Conservation (phyloP, 2,797 vertebrate genomes). For the Malacoraja senta region DNA sequence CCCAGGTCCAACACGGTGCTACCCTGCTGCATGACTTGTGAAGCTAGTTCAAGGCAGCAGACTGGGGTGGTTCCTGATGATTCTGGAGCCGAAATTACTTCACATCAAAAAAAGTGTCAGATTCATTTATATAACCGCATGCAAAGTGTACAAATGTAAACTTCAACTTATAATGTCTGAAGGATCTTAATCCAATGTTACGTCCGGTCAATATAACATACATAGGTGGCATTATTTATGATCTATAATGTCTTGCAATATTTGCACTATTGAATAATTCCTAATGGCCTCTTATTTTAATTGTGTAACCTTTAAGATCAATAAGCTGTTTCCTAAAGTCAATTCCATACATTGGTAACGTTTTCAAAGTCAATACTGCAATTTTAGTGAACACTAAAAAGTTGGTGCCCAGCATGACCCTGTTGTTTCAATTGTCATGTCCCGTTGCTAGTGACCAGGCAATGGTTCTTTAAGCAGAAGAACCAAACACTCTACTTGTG, state of each 20-base stretch:
- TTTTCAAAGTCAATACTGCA: not conserved
- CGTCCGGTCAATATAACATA: not conserved
- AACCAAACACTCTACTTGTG: not conserved
- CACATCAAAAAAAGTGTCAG: not conserved
- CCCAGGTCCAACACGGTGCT: too few species aligned
- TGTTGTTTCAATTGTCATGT: not conserved
- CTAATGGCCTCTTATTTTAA: not conserved
- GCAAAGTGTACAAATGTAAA: slow-evolving; percentile 19
- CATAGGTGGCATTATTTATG: not conserved
- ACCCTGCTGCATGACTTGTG: not conserved
- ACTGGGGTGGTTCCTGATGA: not conserved
- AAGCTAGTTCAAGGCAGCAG: slow-evolving; percentile 6
- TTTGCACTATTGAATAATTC: not conserved
- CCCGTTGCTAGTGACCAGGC: not conserved
- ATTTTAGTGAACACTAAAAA: not conserved
- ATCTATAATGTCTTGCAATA: not conserved
- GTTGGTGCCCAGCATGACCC: too few species aligned
- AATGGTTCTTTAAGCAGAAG: not conserved
- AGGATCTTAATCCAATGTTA: not conserved
- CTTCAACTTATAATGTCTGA: slow-evolving; percentile 1
- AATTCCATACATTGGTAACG: not conserved
- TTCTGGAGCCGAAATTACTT: slow-evolving; percentile 6
- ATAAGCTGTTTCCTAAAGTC: slow-evolving; percentile 18
- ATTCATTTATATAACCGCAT: slow-evolving; percentile 6
- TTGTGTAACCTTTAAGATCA: not conserved